phyloP scores from a whole-genome alignment of 2,113 vertebrate species.

The Cinclus cinclus region DNA sequence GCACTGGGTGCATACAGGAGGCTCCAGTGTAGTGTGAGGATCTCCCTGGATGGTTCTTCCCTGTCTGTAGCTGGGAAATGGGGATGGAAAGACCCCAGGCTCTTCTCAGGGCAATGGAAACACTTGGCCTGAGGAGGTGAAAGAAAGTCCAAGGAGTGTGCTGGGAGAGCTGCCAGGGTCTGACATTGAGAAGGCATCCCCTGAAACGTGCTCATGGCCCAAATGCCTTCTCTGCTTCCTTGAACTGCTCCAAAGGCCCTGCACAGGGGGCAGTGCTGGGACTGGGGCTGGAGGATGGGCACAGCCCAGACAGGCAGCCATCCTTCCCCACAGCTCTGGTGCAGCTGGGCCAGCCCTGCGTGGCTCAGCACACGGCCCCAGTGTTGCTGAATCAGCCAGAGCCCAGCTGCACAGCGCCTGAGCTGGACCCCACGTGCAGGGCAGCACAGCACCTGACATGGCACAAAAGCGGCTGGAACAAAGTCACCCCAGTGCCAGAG shows the following conservation, averaged over 20 bases:
- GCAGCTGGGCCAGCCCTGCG: accelerated
- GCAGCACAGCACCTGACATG: background rate
- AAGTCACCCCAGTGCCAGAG: background rate
- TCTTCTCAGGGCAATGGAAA: background rate
- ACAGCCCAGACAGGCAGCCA: accelerated
- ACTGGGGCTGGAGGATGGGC: background rate
- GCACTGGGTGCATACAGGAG: background rate
- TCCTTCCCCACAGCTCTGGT: background rate
- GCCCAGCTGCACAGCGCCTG: background rate
- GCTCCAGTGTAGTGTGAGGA: background rate
- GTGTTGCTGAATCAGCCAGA: background rate
- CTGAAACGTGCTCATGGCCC: accelerated
- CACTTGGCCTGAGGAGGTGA: background rate
- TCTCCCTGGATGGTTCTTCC: background rate
- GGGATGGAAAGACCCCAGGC: background rate
- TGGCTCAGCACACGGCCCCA: background rate
- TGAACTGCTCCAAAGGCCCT: accelerated
- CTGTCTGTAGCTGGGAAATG: background rate
- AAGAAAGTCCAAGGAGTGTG: background rate
- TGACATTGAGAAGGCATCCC: background rate
- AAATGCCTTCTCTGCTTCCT: background rate
- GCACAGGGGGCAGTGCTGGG: background rate
- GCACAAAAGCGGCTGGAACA: background rate
- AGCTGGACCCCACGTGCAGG: background rate
- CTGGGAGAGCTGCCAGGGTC: background rate